phyloP scores from a whole-genome alignment of 2,888 invertebrate species.

The Morpho deidamia region DNA sequence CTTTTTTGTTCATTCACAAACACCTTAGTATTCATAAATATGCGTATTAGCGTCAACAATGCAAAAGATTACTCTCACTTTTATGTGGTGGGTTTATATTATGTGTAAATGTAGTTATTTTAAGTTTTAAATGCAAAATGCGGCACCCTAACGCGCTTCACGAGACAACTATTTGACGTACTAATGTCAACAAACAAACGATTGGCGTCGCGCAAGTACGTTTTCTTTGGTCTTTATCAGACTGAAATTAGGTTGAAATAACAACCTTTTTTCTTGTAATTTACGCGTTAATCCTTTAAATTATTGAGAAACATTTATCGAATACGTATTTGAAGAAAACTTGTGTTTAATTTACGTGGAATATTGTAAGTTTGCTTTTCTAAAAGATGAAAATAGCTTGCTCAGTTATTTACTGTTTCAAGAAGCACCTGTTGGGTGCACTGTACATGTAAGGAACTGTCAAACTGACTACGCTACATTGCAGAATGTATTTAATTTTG shows the following conservation, averaged over 20 bases:
- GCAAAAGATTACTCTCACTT: conserved; percentile 40
- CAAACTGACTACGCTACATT: conserved; percentile 13
- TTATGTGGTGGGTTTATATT: conserved; percentile 35
- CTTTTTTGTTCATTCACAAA: conserved; percentile 52
- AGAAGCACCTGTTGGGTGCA: conserved; percentile 28
- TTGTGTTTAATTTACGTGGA: background rate
- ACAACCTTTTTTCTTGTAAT: background rate
- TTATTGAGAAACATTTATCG: background rate
- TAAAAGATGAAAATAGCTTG: conserved; percentile 17
- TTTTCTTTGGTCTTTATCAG: conserved; percentile 21
- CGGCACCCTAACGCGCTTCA: conserved; percentile 54
- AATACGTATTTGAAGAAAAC: background rate
- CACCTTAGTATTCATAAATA: conserved; percentile 34
- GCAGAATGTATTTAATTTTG: conserved; percentile 1
- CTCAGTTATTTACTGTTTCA: conserved; percentile 17
- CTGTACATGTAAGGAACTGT: conserved; percentile 25
- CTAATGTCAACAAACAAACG: conserved; percentile 46
- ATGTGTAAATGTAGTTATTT: conserved; percentile 38
- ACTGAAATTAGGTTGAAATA: background rate
- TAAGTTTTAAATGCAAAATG: conserved; percentile 45
- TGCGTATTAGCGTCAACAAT: conserved; percentile 33
- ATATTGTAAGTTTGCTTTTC: background rate
- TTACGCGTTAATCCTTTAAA: background rate
- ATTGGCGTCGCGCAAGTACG: conserved; percentile 26
- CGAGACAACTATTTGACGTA: conserved; percentile 58